Conservation (phyloP, 1,140 invertebrate genomes). For the Anoplophora glabripennis region DNA sequence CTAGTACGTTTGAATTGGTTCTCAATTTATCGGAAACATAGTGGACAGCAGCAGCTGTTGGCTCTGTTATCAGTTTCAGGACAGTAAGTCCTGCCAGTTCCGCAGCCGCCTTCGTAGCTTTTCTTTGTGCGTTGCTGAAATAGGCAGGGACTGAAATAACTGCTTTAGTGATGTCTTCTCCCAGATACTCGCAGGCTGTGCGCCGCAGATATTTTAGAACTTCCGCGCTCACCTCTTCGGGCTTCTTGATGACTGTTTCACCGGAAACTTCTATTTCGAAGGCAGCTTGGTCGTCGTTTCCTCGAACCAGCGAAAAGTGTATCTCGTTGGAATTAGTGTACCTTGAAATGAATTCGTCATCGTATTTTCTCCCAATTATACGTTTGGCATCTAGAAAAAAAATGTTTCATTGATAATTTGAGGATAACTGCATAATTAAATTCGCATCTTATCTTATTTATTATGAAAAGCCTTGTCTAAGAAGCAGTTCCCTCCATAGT, state of each 20-base stretch:
- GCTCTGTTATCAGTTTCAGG: conserved; percentile 65
- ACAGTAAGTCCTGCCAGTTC: conserved; percentile 55
- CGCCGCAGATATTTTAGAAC: conserved; percentile 10
- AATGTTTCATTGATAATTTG: not conserved
- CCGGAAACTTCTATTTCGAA: not conserved
- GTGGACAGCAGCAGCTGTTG: conserved; percentile 66
- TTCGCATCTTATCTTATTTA: too few species aligned
- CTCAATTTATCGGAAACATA: conserved; percentile 47
- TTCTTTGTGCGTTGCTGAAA: conserved; percentile 21
- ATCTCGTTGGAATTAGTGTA: not conserved
- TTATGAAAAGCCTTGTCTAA: too few species aligned
- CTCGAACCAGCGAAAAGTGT: conserved; percentile 1
- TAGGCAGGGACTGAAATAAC: conserved; percentile 21
- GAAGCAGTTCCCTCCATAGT: too few species aligned
- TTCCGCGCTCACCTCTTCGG: conserved; percentile 19
- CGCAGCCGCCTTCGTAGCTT: conserved; percentile 16
- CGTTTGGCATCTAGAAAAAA: conserved; percentile 12
- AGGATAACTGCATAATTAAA: too few species aligned
- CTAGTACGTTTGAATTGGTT: conserved; percentile 49
- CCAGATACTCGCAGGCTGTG: conserved; percentile 6
- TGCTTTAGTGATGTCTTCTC: conserved; percentile 13
- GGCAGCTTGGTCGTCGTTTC: not conserved
- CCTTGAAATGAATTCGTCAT: conserved; percentile 18
- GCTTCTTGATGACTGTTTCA: not conserved
- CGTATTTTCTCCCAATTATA: conserved; percentile 17